A percentile compares a stretch with the other conserved stretches of the same genome.
phyloP scores from a whole-genome alignment of 2,797 vertebrate genomes.

The Ficedula albicollis region DNA sequence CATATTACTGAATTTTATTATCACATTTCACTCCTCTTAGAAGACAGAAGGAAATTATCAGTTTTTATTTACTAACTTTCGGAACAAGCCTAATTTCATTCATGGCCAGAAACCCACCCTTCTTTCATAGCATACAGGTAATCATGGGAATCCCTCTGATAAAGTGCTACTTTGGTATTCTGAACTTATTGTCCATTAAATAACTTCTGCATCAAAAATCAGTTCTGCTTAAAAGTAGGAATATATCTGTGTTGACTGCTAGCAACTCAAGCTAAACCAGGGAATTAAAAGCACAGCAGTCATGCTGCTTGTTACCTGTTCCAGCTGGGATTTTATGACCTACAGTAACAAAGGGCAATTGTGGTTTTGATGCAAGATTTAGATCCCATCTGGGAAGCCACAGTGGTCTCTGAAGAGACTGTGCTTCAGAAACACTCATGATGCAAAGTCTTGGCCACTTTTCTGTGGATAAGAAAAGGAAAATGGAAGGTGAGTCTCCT shows the following conservation, averaged over 20 bases:
- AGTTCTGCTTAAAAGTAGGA: neutral
- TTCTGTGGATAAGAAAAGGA: neutral
- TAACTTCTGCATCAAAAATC: neutral
- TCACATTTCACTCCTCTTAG: neutral
- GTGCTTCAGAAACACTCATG: neutral
- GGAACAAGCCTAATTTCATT: neutral
- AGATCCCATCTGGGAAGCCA: neutral
- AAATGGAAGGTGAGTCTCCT: neutral
- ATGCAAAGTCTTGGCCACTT: neutral
- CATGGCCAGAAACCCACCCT: neutral
- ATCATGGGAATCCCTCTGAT: neutral
- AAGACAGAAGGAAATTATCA: neutral
- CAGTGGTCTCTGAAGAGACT: neutral
- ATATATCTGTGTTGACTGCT: neutral
- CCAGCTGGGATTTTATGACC: conserved; percentile 8
- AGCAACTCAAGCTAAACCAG: conserved; percentile 2
- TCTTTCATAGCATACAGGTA: neutral
- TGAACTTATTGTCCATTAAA: neutral
- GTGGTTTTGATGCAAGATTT: neutral
- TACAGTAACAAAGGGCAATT: neutral
- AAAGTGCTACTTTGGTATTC: neutral
- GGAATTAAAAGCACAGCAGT: neutral
- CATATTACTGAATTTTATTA: neutral
- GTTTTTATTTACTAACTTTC: neutral
- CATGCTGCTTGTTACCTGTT: conserved; percentile 6